phyloP scores from a whole-genome alignment of 2,113 vertebrate genomes.

The Fregata magnificens region DNA sequence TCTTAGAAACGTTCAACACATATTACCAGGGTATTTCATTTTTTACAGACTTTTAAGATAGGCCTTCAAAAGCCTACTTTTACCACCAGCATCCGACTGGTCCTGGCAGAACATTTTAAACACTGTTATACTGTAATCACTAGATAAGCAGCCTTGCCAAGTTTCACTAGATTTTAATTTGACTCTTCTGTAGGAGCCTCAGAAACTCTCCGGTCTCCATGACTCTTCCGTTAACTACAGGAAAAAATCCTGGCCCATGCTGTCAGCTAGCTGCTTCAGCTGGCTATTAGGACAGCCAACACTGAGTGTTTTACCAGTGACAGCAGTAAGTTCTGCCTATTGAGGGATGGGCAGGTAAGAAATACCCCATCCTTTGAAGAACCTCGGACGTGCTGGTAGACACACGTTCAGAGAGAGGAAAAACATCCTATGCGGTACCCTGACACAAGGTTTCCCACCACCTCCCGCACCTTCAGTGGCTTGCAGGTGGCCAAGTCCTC shows the following conservation, averaged over 20 bases:
- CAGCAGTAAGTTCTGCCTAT: neutral
- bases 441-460: neutral
- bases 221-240: neutral
- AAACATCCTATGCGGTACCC: rapidly evolving
- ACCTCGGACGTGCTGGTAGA: neutral
- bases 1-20: neutral
- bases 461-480: neutral
- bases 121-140: neutral
- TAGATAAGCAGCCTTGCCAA: neutral
- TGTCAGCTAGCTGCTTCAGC: neutral
- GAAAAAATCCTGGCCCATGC: neutral
- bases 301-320: neutral
- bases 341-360: neutral
- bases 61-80: neutral
- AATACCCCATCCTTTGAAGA: neutral
- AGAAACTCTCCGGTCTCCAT: neutral
- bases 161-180: neutral
- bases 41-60: neutral
- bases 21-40: neutral
- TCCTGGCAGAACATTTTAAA: neutral
- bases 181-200: neutral
- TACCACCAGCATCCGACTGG: neutral
- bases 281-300: neutral
- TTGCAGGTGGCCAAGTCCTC: neutral
- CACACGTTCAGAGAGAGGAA: neutral